Percentiles rank a stretch among this genome's conserved stretches.
These are phyloP conservation scores for Pomacea maculata DNA, from an alignment of 1,140 invertebrate species.

Conservation along the genomic window DNA sequence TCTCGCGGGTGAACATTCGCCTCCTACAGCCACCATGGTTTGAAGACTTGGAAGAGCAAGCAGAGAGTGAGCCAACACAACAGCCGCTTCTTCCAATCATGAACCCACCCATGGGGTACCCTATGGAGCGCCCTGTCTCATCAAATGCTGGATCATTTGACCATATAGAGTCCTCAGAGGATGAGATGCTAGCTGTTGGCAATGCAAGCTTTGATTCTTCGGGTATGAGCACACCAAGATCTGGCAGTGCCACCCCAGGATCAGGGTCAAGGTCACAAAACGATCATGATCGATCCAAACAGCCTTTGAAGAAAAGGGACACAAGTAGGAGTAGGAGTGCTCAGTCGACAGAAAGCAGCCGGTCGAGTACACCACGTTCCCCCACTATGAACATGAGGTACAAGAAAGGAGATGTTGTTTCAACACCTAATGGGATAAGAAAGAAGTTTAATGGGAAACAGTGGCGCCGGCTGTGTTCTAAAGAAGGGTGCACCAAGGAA, in stretches of 20 bases:
- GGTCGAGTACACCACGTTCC: constrained; percentile 62
- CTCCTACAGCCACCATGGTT: constrained; percentile 92
- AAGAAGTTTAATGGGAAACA: constrained; percentile 99
- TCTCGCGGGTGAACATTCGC: constrained; percentile 88
- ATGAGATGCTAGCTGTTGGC: constrained; percentile 56
- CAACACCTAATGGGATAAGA: constrained; percentile 93
- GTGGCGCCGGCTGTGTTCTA: constrained; percentile 95
- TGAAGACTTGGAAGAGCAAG: constrained; percentile 85
- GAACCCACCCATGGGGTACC: constrained; percentile 70
- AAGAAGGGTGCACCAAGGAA: constrained; percentile 96
- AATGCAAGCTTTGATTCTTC: constrained; percentile 59
- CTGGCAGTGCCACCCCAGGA: constrained; percentile 68
- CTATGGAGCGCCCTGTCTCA: constrained; percentile 32
- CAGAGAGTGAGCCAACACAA: constrained; percentile 10
- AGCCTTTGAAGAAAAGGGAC: constrained; percentile 58
- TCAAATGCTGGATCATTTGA: constrained; percentile 42
- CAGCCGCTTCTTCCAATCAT: constrained; percentile 9
- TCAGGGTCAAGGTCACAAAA: constrained; percentile 54
- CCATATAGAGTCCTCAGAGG: constrained; percentile 54
- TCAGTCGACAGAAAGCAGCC: constrained; percentile 61
- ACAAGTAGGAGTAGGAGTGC: constrained; percentile 59
- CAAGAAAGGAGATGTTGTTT: constrained; percentile 98
- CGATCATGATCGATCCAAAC: constrained; percentile 42
- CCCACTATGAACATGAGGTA: constrained; percentile 86
- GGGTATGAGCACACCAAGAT: constrained; percentile 57